These are phyloP conservation scores for Odontocerum albicorne DNA, from an alignment of 2,888 invertebrate genomes.

Conservation along the genomic window DNA sequence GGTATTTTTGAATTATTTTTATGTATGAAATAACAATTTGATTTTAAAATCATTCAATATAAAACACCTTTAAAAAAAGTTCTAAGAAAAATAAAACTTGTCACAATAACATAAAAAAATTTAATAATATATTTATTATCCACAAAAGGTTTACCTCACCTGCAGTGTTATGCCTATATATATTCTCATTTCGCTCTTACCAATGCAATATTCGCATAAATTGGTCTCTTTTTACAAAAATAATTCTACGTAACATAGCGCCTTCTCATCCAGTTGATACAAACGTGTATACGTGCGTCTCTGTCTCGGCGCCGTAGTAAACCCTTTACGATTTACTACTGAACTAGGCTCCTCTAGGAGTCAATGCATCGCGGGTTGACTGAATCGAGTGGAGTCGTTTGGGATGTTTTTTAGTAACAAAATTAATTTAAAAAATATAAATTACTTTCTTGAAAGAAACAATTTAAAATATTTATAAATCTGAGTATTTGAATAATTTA, in stretches of 20 bases:
- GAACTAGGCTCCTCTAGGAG: slow-evolving; percentile 4
- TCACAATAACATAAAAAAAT: too few species aligned
- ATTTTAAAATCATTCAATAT: too few species aligned
- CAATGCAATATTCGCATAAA: slow-evolving; percentile 8
- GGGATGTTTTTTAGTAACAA: too few species aligned
- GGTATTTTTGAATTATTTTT: too few species aligned
- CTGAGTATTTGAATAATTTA: too few species aligned
- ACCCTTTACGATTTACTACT: slow-evolving; percentile 13
- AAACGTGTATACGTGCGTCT: background rate
- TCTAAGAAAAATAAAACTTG: too few species aligned
- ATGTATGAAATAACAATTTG: too few species aligned
- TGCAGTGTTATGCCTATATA: background rate
- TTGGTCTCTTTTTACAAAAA: slow-evolving; percentile 12
- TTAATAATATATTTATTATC: too few species aligned
- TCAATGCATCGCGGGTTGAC: slow-evolving; percentile 11
- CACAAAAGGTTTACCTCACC: background rate
- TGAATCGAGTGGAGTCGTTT: slow-evolving; percentile 7
- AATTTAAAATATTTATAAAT: too few species aligned
- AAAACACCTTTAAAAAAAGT: too few species aligned
- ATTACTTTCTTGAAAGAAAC: too few species aligned
- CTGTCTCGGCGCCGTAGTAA: slow-evolving; percentile 5
- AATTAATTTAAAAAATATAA: too few species aligned
- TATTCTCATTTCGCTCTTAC: slow-evolving; percentile 2
- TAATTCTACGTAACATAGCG: slow-evolving; percentile 3
- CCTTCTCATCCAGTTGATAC: background rate